Conservation (phyloP, 2,888 invertebrate species). For the Eristalinus sepulchralis region DNA sequence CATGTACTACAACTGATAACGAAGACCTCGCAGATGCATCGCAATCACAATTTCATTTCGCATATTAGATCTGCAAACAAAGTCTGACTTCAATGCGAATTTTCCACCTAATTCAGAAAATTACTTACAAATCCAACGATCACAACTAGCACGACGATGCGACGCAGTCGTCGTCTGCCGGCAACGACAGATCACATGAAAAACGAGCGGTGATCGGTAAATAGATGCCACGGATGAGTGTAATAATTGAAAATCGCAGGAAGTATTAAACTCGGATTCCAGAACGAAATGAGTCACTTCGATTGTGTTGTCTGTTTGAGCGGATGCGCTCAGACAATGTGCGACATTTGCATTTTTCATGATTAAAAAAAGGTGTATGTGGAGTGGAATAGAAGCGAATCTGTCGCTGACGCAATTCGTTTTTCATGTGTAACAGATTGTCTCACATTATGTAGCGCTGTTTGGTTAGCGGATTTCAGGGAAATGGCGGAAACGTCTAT, state of each 20-base stretch:
- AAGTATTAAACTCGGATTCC: not conserved
- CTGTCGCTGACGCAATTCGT: not conserved
- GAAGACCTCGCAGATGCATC: not conserved
- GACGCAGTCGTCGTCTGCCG: too few species aligned
- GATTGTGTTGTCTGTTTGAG: not conserved
- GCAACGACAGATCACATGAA: not conserved
- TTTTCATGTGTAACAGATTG: not conserved
- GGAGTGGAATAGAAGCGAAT: not conserved
- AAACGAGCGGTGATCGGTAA: not conserved
- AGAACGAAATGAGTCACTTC: not conserved
- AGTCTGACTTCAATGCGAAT: not conserved
- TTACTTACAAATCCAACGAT: not conserved
- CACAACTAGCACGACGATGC: not conserved
- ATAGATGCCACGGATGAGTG: not conserved
- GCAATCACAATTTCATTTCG: too few species aligned
- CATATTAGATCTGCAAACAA: not conserved
- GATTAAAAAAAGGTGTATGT: not conserved
- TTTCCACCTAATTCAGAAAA: not conserved
- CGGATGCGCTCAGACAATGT: not conserved
- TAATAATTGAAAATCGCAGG: not conserved
- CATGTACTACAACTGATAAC: not conserved
- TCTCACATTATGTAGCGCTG: not conserved
- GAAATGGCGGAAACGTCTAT: not conserved
- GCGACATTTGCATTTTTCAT: not conserved
- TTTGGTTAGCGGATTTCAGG: not conserved